Conservation (phyloP, 2,113 vertebrate genomes). For the Labeo rohita region DNA sequence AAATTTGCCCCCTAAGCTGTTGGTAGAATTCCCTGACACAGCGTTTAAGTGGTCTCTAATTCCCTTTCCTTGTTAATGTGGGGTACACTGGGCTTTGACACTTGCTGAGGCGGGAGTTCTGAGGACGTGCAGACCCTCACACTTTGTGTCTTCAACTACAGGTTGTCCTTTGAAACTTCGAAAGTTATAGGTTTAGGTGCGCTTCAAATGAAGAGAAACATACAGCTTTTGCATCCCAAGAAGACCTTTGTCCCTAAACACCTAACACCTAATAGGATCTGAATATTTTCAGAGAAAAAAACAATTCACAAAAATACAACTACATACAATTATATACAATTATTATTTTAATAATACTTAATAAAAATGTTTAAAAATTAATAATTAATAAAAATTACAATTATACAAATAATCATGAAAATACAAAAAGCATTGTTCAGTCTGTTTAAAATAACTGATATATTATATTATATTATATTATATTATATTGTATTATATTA, state of each 20-base stretch:
- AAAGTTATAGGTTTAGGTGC: not conserved
- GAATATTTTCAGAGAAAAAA: no score
- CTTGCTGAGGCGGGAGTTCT: slow-evolving; percentile 20
- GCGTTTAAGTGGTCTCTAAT: slow-evolving; percentile 61
- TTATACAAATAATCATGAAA: no score
- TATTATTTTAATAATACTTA: no score
- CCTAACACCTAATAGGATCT: not conserved
- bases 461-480: no score
- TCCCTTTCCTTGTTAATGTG: slow-evolving; percentile 48
- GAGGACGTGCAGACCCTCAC: not conserved
- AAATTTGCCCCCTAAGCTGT: slow-evolving; percentile 69
- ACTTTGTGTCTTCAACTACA: not conserved
- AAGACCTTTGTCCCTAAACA: not conserved
- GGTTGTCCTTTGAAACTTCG: slow-evolving; percentile 17
- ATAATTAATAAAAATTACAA: no score
- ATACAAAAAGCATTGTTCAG: no score
- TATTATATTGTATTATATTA: no score
- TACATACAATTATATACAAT: no score
- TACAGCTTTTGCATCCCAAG: not conserved
- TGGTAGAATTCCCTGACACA: slow-evolving; percentile 68
- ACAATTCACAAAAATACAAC: no score
- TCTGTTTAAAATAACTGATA: no score
- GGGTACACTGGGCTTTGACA: slow-evolving; percentile 33
- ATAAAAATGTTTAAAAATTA: no score
- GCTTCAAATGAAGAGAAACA: not conserved